Conservation (phyloP, 2,888 invertebrate genomes). For the Epistrophe grossulariae region DNA sequence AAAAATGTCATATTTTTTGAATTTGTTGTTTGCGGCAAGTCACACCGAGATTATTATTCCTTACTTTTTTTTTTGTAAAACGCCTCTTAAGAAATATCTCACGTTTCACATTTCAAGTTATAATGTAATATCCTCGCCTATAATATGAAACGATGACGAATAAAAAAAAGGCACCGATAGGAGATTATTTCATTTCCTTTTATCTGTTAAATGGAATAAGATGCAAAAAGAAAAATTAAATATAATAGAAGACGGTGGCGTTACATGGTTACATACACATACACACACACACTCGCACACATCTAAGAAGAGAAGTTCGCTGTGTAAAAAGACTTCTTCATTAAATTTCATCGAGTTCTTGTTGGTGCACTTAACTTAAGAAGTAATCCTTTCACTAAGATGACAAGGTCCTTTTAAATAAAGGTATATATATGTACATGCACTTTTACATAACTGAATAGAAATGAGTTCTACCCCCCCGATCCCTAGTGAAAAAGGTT, state of each 20-base stretch:
- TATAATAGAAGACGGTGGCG: background rate
- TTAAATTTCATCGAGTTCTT: conserved; percentile 55
- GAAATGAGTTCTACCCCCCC: background rate
- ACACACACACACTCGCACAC: background rate
- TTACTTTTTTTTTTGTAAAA: background rate
- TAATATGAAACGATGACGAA: conserved; percentile 23
- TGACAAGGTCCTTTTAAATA: conserved; percentile 22
- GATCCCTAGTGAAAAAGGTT: conserved; percentile 15
- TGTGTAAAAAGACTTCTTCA: conserved; percentile 48
- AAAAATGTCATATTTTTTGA: background rate
- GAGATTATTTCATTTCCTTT: conserved; percentile 65
- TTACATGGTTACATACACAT: background rate
- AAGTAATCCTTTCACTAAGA: conserved; percentile 44
- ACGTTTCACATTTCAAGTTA: conserved; percentile 44
- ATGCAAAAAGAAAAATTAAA: conserved; percentile 13
- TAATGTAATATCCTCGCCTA: conserved; percentile 42
- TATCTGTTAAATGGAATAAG: conserved; percentile 35
- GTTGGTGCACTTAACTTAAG: conserved; percentile 43
- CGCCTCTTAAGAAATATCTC: conserved; percentile 20
- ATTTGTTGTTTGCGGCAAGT: conserved; percentile 8
- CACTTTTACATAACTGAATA: no score
- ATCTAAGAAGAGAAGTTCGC: background rate
- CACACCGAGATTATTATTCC: background rate
- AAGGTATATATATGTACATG: background rate
- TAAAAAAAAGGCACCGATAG: conserved; percentile 24